phyloP scores from a whole-genome alignment of 2,797 vertebrate species.

The Xenops minutus region DNA sequence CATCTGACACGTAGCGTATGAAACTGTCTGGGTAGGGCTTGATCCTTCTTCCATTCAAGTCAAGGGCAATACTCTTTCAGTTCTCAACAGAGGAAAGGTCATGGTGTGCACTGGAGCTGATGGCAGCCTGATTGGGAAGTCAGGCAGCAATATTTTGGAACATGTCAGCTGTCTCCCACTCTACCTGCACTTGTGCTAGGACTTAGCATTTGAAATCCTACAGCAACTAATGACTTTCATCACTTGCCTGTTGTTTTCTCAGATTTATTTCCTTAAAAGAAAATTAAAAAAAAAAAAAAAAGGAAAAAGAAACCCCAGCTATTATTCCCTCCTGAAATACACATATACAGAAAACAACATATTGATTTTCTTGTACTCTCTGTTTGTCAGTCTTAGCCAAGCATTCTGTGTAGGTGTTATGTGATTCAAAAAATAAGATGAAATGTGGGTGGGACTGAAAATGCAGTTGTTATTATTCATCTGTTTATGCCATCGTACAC shows the following conservation, averaged over 20 bases:
- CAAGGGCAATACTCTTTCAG: constrained; percentile 4
- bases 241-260: background rate
- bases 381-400: background rate
- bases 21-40: constrained; percentile 31
- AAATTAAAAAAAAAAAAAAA: background rate
- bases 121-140: background rate
- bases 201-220: background rate
- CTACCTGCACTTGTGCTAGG: background rate
- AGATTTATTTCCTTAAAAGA: background rate
- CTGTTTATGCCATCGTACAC: constrained; percentile 1
- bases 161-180: background rate
- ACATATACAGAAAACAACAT: background rate
- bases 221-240: background rate
- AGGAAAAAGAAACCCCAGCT: rapidly evolving
- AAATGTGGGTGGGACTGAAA: constrained; percentile 49
- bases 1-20: background rate
- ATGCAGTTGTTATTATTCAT: constrained; percentile 44
- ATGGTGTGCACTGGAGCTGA: background rate
- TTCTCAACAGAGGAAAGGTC: background rate
- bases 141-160: background rate
- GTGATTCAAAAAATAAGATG: background rate
- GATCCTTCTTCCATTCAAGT: background rate
- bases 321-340: background rate
- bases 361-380: background rate
- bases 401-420: background rate